phyloP scores from a whole-genome alignment of 1,140 invertebrate species.

The Formica exsecta region DNA sequence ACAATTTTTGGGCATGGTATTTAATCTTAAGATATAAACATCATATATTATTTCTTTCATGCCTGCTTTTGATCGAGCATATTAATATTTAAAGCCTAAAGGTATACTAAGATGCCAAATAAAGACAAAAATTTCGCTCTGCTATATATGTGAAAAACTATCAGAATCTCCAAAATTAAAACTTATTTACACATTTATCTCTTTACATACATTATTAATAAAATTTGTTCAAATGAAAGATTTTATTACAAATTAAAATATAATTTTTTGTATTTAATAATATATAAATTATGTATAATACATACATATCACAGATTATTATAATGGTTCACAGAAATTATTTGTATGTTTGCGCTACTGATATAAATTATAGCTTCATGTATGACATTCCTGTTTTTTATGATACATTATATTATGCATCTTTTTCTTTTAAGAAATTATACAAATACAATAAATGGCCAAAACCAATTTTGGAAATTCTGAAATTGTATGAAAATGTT shows the following conservation, averaged over 20 bases:
- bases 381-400: background rate
- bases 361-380: background rate
- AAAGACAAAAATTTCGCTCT: slow-evolving; percentile 25
- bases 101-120: slow-evolving; percentile 37
- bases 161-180: slow-evolving; percentile 45
- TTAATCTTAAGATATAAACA: slow-evolving; percentile 94
- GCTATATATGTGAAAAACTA: background rate
- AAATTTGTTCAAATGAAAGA: background rate
- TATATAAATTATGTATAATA: no score
- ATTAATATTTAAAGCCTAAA: slow-evolving; percentile 1
- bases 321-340: background rate
- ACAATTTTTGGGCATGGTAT: slow-evolving; percentile 98
- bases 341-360: background rate
- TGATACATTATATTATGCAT: background rate
- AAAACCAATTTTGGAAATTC: slow-evolving; percentile 27
- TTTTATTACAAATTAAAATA: slow-evolving; percentile 9
- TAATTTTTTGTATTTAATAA: background rate
- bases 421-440: background rate
- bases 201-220: background rate
- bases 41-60: slow-evolving; percentile 15
- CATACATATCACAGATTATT: no score
- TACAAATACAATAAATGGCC: background rate
- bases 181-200: background rate
- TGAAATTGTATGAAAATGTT: background rate
- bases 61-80: background rate